Evolutionary conservation across 2,113 vertebrate genomes (phyloP).

Genomic region (Megaleporinus macrocephalus): DNA sequence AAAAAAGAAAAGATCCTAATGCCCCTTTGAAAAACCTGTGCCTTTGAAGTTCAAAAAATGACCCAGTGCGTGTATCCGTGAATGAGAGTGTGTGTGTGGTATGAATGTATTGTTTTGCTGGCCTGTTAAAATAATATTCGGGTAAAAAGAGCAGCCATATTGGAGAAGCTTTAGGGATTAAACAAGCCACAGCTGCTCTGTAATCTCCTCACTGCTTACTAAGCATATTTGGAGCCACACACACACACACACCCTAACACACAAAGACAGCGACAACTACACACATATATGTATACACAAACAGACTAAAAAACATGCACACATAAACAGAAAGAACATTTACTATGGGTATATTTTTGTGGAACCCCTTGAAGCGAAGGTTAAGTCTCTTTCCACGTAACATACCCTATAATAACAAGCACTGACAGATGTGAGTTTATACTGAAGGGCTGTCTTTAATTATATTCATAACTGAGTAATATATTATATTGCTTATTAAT

Average conservation of each 20-base stretch:
- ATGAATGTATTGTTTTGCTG: slow-evolving; percentile 44
- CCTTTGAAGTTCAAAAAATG: slow-evolving; percentile 47
- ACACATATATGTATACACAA: not conserved
- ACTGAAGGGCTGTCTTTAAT: not conserved
- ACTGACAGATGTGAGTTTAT: not conserved
- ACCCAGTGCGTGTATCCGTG: not conserved
- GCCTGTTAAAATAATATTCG: slow-evolving; percentile 54
- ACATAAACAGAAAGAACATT: not conserved
- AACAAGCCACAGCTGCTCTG: slow-evolving; percentile 47
- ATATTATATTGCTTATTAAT: not conserved
- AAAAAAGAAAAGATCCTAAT: slow-evolving; percentile 21
- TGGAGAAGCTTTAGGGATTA: slow-evolving; percentile 42
- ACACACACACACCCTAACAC: slow-evolving; percentile 34
- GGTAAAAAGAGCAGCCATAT: slow-evolving; percentile 35
- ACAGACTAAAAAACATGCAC: not conserved
- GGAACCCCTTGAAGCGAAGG: too few relatives aligned
- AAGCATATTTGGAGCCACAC: slow-evolving; percentile 41
- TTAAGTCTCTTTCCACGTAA: too few relatives aligned
- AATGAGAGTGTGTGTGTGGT: slow-evolving; percentile 4
- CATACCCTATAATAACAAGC: not conserved
- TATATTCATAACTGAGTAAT: not conserved
- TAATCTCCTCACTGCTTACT: slow-evolving; percentile 51
- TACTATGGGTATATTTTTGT: too few relatives aligned
- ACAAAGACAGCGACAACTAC: slow-evolving; percentile 22
- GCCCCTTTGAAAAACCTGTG: slow-evolving; percentile 26